Evolutionary conservation across 2,113 vertebrate genomes (phyloP), one percentile per base, ranked within the genome.

Genomic region (Xiphorhynchus elegans): DNA sequence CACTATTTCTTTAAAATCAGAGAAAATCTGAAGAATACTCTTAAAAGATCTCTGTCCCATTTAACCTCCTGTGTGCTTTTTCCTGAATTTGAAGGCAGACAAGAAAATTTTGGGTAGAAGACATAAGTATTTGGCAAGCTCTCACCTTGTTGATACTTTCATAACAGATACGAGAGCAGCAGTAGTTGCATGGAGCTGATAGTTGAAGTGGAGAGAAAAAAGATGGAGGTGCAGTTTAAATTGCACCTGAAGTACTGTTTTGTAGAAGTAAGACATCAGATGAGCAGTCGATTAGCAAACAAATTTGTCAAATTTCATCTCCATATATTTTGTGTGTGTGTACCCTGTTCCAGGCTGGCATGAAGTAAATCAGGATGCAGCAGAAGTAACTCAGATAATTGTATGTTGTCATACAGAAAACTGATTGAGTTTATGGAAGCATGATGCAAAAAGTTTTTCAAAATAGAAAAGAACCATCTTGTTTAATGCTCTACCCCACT

Each of bases 81-180:
- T 52, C 29, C 25, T 78, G 33, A 70, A 44, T 62, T 66, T 67
- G 50, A 75, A 89, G 89, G 74, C 25, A 74, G 44, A 23, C 1
- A 42, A 52, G 42, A 78, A 96, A 50, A 63, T 12, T 50, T 63
- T 40, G 47, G 10, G 11, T 9, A 50, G 60, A 16, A 84, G 60
- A 35, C 1, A 1, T 11, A 52, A 78, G 17, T 26, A 28, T 7
- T 55, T 75, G 47, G 11, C 24, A 78, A 55, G 16, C 5, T 84
- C 73, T 53, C 0, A 0, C 17, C 59, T 50, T 7, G 0, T 12
- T 37, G 47, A 13, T 81, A 44, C 21, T 62, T 73, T 31, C 28
- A 15, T 70, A n/a, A 11, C 50, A 81, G 42, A 58, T 46, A 11
- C 26, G 39, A 91, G 17, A 87, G 19, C 37, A 76, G 53, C n/a